Percentiles rank a stretch among this genome's conserved stretches.
Evolutionary conservation across 2,888 invertebrate genomes (phyloP).

Genomic region (Ceraclea dissimilis): DNA sequence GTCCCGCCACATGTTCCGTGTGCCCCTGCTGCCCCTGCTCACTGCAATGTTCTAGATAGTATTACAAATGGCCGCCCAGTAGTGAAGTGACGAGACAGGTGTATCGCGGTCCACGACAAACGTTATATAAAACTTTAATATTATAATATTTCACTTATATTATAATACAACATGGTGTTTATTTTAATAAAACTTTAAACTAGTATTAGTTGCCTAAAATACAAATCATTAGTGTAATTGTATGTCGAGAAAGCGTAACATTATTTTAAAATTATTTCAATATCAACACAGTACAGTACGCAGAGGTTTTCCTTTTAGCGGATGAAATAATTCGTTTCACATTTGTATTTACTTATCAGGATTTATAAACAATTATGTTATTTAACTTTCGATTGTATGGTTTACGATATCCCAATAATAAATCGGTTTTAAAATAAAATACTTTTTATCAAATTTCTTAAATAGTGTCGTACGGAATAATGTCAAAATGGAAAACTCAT

Average conservation of each 20-base stretch:
- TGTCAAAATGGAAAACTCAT: background rate
- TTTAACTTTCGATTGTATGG: background rate
- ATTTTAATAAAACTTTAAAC: background rate
- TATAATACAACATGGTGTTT: conserved; percentile 1
- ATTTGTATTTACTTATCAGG: background rate
- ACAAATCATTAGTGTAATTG: background rate
- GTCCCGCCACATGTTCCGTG: background rate
- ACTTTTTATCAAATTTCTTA: too few species aligned
- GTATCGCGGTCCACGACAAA: background rate
- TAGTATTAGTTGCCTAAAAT: background rate
- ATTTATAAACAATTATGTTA: background rate
- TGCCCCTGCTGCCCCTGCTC: background rate
- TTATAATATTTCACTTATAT: background rate
- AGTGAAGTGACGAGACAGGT: background rate
- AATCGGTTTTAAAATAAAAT: too few species aligned
- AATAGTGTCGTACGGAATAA: too few species aligned
- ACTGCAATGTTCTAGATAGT: background rate
- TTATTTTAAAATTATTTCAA: background rate
- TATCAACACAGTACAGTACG: background rate
- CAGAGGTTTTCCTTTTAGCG: background rate
- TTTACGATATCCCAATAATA: too few species aligned
- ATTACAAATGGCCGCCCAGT: conserved; percentile 2
- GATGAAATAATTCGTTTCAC: background rate
- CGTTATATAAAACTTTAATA: background rate
- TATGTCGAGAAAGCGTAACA: background rate